Base-by-base conservation (phyloP, 1,140 invertebrate genomes). In the Periplaneta americana region DNA sequence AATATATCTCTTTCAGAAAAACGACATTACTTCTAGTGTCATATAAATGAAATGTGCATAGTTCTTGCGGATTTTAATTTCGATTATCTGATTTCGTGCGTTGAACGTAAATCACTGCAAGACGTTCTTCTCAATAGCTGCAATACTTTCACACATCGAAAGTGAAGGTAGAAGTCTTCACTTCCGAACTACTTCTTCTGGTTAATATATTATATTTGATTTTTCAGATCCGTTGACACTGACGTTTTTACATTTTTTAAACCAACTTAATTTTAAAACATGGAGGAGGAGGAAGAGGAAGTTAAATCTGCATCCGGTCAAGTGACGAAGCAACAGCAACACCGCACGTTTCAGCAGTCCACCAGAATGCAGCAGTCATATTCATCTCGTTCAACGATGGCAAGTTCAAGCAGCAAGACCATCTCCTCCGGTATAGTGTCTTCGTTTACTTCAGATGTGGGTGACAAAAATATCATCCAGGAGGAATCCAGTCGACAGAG, bases 141-240 rank as follows among this genome's bases (percentile, higher is more conserved):
- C n/a, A n/a, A n/a, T n/a, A n/a, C n/a, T n/a, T n/a, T n/a, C n/a
- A n/a, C n/a, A n/a, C n/a, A n/a, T n/a, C n/a, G n/a, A n/a, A n/a
- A n/a, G n/a, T n/a, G n/a, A n/a, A n/a, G n/a, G n/a, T n/a, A n/a
- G n/a, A n/a, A n/a, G n/a, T n/a, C n/a, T n/a, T n/a, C n/a, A n/a
- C n/a, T n/a, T n/a, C n/a, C n/a, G n/a, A n/a, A n/a, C n/a, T n/a
- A n/a, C n/a, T n/a, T n/a, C 28, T 18, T n/a, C 8, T 37, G 31
- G 37, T 79, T n/a, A 39, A 48, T 39, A 10, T 35, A 2, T 36
- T 31, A 48, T 31, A 48, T 39, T 37, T 79, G 17, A 48, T 83
- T 82, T 80, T 76, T 81, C 82, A 85, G 86, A 86, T 87, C 86
- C 83, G 86, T 87, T 34, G 39, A 48, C 31, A 77, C 15, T 34